Conservation (phyloP, 53 echinoderm and acorn worm species). For the Patiria pectinifera region DNA sequence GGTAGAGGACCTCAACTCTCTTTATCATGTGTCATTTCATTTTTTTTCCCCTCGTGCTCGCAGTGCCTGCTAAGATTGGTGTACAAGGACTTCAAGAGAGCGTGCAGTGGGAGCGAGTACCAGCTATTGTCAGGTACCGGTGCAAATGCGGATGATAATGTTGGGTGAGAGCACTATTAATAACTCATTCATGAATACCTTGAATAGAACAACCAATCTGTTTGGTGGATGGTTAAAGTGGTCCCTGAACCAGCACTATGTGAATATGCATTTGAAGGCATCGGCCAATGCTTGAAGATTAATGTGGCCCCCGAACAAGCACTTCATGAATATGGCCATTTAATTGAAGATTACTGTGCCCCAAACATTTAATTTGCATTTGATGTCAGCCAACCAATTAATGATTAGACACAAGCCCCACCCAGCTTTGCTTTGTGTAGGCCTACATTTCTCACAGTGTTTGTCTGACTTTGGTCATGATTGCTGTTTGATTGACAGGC, state of each 20-base stretch:
- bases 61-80: conserved; percentile 24
- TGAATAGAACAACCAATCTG: neutral
- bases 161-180: conserved; percentile 9
- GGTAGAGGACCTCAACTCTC: neutral
- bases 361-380: too few species aligned
- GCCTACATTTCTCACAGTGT: too few species aligned
- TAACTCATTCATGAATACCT: neutral
- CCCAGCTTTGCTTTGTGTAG: too few species aligned
- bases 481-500: too few species aligned
- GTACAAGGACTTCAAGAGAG: conserved; percentile 29
- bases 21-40: neutral
- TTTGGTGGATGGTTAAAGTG: neutral
- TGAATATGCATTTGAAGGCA: neutral
- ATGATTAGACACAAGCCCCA: too few species aligned
- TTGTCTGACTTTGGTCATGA: too few species aligned
- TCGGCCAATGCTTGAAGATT: neutral
- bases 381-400: too few species aligned
- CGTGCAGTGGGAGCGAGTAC: conserved; percentile 5
- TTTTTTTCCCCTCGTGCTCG: neutral
- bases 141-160: neutral
- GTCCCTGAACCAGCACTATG: neutral
- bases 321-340: neutral
- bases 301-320: neutral
- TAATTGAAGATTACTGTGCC: too few species aligned
- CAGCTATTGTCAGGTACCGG: neutral